phyloP scores from a whole-genome alignment of 2,113 vertebrate species.

The Nothobranchius kuhntae region DNA sequence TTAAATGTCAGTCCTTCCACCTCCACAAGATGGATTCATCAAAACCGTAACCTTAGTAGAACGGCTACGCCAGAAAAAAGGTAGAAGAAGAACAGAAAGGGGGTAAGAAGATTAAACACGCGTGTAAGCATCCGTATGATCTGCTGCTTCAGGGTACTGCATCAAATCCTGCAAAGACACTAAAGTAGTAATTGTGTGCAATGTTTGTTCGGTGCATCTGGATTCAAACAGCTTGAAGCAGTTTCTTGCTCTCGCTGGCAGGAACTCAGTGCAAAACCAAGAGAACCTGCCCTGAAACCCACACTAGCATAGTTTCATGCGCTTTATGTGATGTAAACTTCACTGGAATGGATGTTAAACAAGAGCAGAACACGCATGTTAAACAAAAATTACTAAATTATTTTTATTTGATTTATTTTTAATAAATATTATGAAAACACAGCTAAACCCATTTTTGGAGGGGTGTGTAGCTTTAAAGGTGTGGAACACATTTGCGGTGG shows the following conservation, averaged over 20 bases:
- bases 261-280: conserved; percentile 32
- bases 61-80: not conserved
- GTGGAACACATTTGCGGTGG: too few relatives aligned
- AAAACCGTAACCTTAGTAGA: conserved; percentile 2
- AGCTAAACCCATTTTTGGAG: too few relatives aligned
- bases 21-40: conserved; percentile 32
- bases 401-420: too few relatives aligned
- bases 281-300: conserved; percentile 21
- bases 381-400: too few relatives aligned
- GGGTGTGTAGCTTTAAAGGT: too few relatives aligned
- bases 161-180: conserved; percentile 36
- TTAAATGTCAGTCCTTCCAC: conserved; percentile 15
- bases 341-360: too few relatives aligned
- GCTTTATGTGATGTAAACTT: too few relatives aligned
- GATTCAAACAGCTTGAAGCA: conserved; percentile 39
- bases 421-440: too few relatives aligned
- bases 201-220: conserved; percentile 30
- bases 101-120: conserved; percentile 39
- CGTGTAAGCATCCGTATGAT: not conserved
- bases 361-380: too few relatives aligned
- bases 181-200: conserved; percentile 36
- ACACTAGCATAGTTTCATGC: not conserved
- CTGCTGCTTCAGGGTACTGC: conserved; percentile 7
- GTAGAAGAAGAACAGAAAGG: conserved; percentile 16
- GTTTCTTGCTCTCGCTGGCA: conserved; percentile 29